Evolutionary conservation across 2,888 invertebrate genomes (phyloP).

Genomic region (Stenichneumon culpator): DNA sequence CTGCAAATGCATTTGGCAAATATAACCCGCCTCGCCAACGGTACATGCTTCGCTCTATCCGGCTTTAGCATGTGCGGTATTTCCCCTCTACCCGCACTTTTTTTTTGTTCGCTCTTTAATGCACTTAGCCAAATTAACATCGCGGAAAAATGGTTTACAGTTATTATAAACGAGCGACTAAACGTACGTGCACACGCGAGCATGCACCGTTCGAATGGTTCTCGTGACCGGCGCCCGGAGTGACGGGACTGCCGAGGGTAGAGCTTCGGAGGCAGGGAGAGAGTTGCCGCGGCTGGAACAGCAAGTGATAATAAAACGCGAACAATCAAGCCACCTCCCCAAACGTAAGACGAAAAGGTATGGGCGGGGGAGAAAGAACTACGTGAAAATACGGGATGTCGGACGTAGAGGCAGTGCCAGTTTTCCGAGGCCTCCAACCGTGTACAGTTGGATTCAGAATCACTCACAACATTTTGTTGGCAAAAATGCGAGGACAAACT

Average conservation of each 20-base stretch:
- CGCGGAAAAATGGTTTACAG: conserved; percentile 41
- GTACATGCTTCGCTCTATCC: conserved; percentile 42
- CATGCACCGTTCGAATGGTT: conserved; percentile 11
- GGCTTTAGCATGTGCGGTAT: conserved; percentile 9
- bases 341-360: conserved; percentile 72
- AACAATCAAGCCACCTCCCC: conserved; percentile 77
- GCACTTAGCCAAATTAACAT: conserved; percentile 63
- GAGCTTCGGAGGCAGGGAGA: conserved; percentile 29
- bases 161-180: conserved; percentile 51
- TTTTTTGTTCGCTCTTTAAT: conserved; percentile 34
- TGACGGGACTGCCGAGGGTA: conserved; percentile 14
- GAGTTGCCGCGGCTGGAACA: conserved; percentile 45
- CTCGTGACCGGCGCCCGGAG: conserved; percentile 34
- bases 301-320: conserved; percentile 82
- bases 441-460: conserved; percentile 47
- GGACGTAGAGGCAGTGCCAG: conserved; percentile 4
- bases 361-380: conserved; percentile 50
- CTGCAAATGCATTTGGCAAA: conserved; percentile 22
- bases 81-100: background rate
- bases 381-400: conserved; percentile 45
- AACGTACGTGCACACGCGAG: conserved; percentile 19
- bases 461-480: background rate
- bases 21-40: conserved; percentile 21
- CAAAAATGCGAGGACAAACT: background rate
- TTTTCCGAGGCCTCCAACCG: conserved; percentile 48